Percentiles rank a stretch among this genome's conserved stretches.
These are phyloP conservation scores for Oophaga sylvatica DNA, from an alignment of 2,797 vertebrate species.

Conservation along the genomic window DNA sequence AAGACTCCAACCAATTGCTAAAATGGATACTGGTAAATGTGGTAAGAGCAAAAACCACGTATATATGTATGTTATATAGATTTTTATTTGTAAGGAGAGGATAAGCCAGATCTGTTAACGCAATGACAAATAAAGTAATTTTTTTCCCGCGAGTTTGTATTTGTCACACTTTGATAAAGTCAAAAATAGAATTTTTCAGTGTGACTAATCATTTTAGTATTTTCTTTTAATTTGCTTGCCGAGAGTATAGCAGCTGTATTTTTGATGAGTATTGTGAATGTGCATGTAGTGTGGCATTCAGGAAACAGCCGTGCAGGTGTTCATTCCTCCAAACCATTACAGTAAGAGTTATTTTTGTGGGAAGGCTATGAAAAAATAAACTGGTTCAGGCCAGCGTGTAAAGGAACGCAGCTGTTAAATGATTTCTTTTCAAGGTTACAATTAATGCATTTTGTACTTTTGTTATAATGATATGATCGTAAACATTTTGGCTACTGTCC, in stretches of 20 bases:
- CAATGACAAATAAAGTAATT: neutral
- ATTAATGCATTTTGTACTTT: conserved; percentile 2
- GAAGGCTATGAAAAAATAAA: conserved; percentile 41
- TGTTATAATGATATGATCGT: neutral
- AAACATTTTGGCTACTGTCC: neutral
- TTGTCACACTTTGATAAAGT: conserved; percentile 25
- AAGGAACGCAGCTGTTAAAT: conserved; percentile 35
- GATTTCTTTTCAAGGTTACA: conserved; percentile 32
- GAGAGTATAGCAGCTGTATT: conserved; percentile 54
- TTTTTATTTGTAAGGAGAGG: neutral
- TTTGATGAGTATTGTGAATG: conserved; percentile 54
- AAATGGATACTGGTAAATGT: too few relatives aligned
- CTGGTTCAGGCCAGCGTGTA: conserved; percentile 18
- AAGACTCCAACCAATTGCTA: too few relatives aligned
- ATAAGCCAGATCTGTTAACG: neutral
- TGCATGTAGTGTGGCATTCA: conserved; percentile 52
- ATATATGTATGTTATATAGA: neutral
- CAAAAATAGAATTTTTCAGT: conserved; percentile 49
- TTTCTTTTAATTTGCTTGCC: conserved; percentile 41
- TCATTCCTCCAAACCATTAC: conserved; percentile 52
- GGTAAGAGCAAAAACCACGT: too few relatives aligned
- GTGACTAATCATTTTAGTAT: conserved; percentile 57
- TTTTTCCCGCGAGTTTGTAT: conserved; percentile 18
- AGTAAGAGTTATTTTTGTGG: conserved; percentile 57
- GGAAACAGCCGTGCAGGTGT: conserved; percentile 59